Base-by-base conservation (phyloP, 2,888 invertebrate species). In the Hoplodrina blanda region DNA sequence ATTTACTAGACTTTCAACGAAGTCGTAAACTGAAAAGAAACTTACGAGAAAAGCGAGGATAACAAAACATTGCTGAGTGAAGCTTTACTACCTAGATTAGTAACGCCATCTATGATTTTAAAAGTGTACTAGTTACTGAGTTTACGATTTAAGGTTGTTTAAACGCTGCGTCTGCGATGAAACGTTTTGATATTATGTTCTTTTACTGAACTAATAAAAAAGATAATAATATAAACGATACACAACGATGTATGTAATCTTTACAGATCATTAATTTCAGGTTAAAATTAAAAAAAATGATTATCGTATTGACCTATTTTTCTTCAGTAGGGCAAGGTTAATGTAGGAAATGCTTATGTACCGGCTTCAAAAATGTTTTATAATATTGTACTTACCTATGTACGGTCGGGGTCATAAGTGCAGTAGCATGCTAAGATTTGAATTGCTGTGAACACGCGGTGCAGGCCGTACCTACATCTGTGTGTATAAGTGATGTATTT, bases 51-150 rank as follows among this genome's bases (percentile, higher is more conserved):
- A 69, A 69, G 37, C 33, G 44, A 59, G 10, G 46, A 69, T 73
- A 59, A 72, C 50, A 70, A 70, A 74, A 74, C 56, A 68, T 30
- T 33, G 6, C 19, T 73, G 20, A 15, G 37, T 65, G 33, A 68
- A 62, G 68, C 49, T 55, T 65, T 62, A 46, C 4, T 56, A 30
- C 46, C 53, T 20, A 37, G 50, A 30, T 52, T 46, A 68, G 60
- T 68, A 72, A 33, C 80, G 84, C 84, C 84, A 84, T 83, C 83
- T 83, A 69, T 64, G 62, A 62, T 69, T 53, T 62, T 55, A 11
- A 30, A 8, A 37, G 25, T n/a, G 62, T 73, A 83, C 57, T 73
- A 54, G 8, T 52, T 53, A 25, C 37, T 25, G n/a, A 25, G 57
- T 61, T 53, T 49, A 57, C 46, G 44, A 61, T 50, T 44, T 68